These are phyloP conservation scores for Drosophila aldrichi DNA, from an alignment of 2,888 invertebrate species.

Conservation along the genomic window DNA sequence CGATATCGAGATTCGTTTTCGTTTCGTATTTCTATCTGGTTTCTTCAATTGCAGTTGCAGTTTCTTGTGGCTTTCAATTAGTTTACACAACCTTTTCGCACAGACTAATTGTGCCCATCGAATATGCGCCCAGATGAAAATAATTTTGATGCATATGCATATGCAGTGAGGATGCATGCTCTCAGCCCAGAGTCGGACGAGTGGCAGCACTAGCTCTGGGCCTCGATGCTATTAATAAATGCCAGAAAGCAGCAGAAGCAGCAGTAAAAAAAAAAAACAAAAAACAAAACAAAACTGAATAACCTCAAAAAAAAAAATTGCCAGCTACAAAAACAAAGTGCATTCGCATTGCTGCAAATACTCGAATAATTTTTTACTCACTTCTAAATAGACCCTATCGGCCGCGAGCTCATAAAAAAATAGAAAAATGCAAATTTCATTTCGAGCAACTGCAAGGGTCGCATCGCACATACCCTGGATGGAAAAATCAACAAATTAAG, in stretches of 20 bases:
- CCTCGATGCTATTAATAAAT: conserved; percentile 61
- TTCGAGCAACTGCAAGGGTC: neutral
- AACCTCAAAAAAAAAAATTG: neutral
- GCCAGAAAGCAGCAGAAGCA: neutral
- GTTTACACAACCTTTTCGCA: conserved; percentile 56
- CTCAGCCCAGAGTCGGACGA: conserved; percentile 16
- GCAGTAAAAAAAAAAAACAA: neutral
- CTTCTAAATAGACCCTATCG: conserved; percentile 43
- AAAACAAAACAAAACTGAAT: neutral
- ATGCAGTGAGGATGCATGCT: conserved; percentile 16
- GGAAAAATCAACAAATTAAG: too few relatives aligned
- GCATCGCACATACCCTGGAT: conserved; percentile 23
- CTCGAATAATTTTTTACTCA: conserved; percentile 51
- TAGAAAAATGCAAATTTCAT: neutral
- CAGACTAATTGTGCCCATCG: conserved; percentile 55
- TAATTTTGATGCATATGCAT: conserved; percentile 37
- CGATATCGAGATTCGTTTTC: conserved; percentile 1
- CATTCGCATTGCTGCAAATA: conserved; percentile 35
- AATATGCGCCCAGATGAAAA: conserved; percentile 45
- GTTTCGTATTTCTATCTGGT: neutral
- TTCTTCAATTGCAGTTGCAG: neutral
- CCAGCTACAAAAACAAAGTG: neutral
- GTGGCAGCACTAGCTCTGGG: conserved; percentile 47
- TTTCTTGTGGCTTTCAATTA: conserved; percentile 27
- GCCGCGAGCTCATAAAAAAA: conserved; percentile 17